Percentiles rank a stretch among this genome's conserved stretches.
Conservation (phyloP, 2,113 vertebrate genomes). For the Catharus minimus region DNA sequence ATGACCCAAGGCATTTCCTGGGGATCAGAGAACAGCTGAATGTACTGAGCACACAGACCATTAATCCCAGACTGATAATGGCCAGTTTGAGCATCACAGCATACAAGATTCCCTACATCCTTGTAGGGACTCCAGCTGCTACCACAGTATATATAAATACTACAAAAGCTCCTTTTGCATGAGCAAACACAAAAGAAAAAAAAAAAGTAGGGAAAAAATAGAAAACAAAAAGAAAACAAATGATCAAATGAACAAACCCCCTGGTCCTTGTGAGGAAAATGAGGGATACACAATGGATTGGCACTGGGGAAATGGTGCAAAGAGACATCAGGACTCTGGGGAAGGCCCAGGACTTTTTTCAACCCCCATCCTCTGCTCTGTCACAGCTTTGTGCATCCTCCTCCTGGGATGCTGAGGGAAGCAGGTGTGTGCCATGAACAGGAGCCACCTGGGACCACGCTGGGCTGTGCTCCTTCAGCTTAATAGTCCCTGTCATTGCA, state of each 20-base stretch:
- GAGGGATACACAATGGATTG: rapidly evolving
- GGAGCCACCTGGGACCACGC: rapidly evolving
- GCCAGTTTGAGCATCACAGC: background rate
- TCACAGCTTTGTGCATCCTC: background rate
- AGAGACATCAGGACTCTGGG: background rate
- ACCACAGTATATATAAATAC: background rate
- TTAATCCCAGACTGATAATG: conserved; percentile 5
- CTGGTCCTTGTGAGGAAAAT: background rate
- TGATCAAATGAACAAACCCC: background rate
- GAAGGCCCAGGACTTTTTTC: background rate
- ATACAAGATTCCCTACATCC: background rate
- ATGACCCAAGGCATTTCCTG: background rate
- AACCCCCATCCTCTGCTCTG: background rate
- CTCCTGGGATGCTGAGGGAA: rapidly evolving
- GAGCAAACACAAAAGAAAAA: background rate
- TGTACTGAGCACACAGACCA: background rate
- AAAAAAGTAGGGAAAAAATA: too few species aligned
- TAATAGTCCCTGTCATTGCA: background rate
- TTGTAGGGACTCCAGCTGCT: background rate
- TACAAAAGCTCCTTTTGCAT: background rate
- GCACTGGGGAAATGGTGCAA: background rate
- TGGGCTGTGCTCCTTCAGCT: background rate
- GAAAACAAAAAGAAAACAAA: background rate
- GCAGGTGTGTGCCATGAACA: background rate
- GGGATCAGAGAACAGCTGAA: background rate